phyloP scores from a whole-genome alignment of 2,888 invertebrate species.

The Syritta pipiens region DNA sequence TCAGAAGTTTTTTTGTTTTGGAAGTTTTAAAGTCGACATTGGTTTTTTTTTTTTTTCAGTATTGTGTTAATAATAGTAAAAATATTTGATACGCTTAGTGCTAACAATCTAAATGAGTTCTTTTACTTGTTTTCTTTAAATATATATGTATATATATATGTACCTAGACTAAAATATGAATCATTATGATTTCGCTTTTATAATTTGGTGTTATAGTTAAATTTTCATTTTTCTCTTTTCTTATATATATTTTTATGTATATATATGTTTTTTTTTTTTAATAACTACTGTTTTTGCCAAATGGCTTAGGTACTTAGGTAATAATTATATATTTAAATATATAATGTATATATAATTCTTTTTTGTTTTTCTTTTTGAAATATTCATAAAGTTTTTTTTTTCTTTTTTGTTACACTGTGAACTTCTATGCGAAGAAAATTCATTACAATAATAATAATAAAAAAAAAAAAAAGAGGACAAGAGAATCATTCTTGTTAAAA shows the following conservation, averaged over 20 bases:
- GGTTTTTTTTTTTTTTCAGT: constrained; percentile 19
- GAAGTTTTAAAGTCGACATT: constrained; percentile 50
- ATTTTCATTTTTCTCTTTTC: constrained; percentile 35
- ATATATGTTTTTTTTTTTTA: constrained; percentile 37
- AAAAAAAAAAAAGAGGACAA: constrained; percentile 42
- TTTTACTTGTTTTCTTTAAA: constrained; percentile 24
- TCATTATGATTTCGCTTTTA: constrained; percentile 59
- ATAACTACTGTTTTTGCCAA: constrained; percentile 76
- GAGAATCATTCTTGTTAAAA: constrained; percentile 37
- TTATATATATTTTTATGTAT: constrained; percentile 40
- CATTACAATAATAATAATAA: constrained; percentile 25
- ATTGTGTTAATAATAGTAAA: constrained; percentile 67
- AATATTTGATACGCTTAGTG: constrained; percentile 69
- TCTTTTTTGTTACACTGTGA: constrained; percentile 39
- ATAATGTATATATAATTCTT: constrained; percentile 52
- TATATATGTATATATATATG: constrained; percentile 46
- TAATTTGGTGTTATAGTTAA: constrained; percentile 61
- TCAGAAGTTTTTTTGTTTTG: constrained; percentile 21
- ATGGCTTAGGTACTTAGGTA: constrained; percentile 79
- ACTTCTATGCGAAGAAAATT: constrained; percentile 60
- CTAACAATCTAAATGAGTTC: constrained; percentile 68
- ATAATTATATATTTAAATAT: constrained; percentile 70
- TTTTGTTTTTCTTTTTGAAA: constrained; percentile 16
- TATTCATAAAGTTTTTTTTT: constrained; percentile 48
- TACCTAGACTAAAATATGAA: constrained; percentile 60